Evolutionary conservation across 2,797 vertebrate genomes (phyloP).

Genomic region (Chromis chromis): DNA sequence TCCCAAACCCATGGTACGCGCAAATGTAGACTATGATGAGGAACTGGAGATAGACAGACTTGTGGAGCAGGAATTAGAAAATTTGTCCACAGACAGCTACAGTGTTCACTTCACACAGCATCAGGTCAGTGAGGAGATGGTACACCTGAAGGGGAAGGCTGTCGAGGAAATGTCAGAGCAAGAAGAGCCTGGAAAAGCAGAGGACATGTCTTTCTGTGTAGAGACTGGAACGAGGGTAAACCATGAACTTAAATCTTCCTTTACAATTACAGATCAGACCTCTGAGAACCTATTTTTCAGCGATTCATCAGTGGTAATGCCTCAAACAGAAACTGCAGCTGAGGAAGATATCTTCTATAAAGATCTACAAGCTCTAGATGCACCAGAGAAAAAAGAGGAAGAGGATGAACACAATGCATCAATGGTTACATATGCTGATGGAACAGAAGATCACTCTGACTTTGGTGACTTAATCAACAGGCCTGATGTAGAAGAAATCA

Average conservation of each 20-base stretch:
- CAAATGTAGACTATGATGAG: slow-evolving; percentile 44
- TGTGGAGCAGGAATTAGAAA: slow-evolving; percentile 75
- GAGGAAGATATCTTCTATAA: slow-evolving; percentile 28
- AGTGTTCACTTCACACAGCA: slow-evolving; percentile 56
- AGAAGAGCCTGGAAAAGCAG: slow-evolving; percentile 5
- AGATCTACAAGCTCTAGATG: slow-evolving; percentile 22
- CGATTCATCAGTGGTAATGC: slow-evolving; percentile 1
- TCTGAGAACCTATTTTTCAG: slow-evolving; percentile 19
- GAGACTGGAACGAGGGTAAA: slow-evolving; percentile 20
- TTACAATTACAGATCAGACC: slow-evolving; percentile 14
- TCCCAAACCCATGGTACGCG: neutral
- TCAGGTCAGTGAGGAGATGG: slow-evolving; percentile 8
- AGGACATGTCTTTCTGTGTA: neutral
- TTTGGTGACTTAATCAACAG: slow-evolving; percentile 46
- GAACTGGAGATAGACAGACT: slow-evolving; percentile 69
- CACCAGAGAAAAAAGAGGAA: slow-evolving; percentile 49
- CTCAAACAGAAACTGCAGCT: slow-evolving; percentile 6
- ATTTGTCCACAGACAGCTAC: slow-evolving; percentile 60
- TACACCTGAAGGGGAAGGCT: neutral
- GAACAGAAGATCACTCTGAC: slow-evolving; percentile 35
- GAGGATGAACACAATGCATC: slow-evolving; percentile 58
- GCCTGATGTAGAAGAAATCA: slow-evolving; percentile 50
- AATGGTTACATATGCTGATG: slow-evolving; percentile 56
- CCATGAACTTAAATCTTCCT: slow-evolving; percentile 3
- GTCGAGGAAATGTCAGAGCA: slow-evolving; percentile 11